Conservation (phyloP, 2,797 vertebrate species). For the Liparis tanakae region DNA sequence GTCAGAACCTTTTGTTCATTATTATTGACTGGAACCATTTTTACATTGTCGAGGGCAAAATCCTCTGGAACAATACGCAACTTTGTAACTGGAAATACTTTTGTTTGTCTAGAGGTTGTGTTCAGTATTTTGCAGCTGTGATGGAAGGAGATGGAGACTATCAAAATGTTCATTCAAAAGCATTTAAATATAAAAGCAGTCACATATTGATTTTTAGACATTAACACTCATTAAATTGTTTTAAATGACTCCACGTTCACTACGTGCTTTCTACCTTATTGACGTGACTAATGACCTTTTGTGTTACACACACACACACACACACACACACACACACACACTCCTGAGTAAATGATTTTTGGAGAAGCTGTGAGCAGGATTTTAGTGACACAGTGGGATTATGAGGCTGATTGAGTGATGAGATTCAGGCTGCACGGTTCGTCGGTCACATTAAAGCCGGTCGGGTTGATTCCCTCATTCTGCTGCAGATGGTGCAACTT, state of each 20-base stretch:
- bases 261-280: neutral
- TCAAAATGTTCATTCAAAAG: neutral
- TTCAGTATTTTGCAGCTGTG: slow-evolving; percentile 12
- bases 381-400: slow-evolving; percentile 56
- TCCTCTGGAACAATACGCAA: neutral
- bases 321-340: slow-evolving; percentile 8
- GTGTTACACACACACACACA: slow-evolving; percentile 1
- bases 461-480: slow-evolving; percentile 15
- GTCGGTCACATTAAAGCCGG: slow-evolving; percentile 29
- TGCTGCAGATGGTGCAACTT: slow-evolving; percentile 34
- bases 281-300: slow-evolving; percentile 29
- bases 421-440: slow-evolving; percentile 16
- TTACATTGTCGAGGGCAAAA: slow-evolving; percentile 10
- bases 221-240: neutral
- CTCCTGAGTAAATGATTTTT: slow-evolving; percentile 22
- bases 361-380: slow-evolving; percentile 34
- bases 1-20: neutral
- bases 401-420: slow-evolving; percentile 45
- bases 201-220: neutral
- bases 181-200: neutral
- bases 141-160: neutral
- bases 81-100: slow-evolving; percentile 15
- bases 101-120: slow-evolving; percentile 9
- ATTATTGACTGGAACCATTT: neutral
- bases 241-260: neutral